These are phyloP conservation scores for Talpa occidentalis DNA, from an alignment of 2,113 vertebrate genomes.

Conservation along the genomic window DNA sequence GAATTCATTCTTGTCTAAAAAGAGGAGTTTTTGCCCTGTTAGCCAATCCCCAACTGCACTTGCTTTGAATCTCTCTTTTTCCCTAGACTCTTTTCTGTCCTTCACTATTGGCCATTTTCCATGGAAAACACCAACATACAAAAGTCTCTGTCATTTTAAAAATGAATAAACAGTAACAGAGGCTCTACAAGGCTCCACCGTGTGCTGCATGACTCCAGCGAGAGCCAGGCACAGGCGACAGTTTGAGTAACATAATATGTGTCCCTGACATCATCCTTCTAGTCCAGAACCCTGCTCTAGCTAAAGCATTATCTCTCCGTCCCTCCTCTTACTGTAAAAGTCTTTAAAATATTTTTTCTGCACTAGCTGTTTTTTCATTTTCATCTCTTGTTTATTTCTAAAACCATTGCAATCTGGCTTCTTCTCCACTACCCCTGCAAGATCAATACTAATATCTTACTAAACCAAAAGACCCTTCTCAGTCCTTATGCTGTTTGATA, in stretches of 20 bases:
- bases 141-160: neutral
- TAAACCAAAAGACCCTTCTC: neutral
- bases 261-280: neutral
- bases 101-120: neutral
- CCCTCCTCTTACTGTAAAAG: neutral
- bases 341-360: neutral
- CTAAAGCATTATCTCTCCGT: neutral
- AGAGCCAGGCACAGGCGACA: neutral
- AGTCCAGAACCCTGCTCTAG: neutral
- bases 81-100: neutral
- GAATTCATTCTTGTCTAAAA: neutral
- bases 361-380: neutral
- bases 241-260: neutral
- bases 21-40: neutral
- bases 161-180: neutral
- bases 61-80: neutral
- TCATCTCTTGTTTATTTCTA: neutral
- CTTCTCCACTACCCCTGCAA: neutral
- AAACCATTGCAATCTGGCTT: neutral
- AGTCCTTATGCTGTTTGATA: neutral
- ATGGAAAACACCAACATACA: neutral
- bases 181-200: accelerated
- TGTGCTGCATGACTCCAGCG: neutral
- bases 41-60: neutral
- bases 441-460: neutral